Conservation (phyloP, 2,888 invertebrate genomes). For the Pandemis cinnamomeana region DNA sequence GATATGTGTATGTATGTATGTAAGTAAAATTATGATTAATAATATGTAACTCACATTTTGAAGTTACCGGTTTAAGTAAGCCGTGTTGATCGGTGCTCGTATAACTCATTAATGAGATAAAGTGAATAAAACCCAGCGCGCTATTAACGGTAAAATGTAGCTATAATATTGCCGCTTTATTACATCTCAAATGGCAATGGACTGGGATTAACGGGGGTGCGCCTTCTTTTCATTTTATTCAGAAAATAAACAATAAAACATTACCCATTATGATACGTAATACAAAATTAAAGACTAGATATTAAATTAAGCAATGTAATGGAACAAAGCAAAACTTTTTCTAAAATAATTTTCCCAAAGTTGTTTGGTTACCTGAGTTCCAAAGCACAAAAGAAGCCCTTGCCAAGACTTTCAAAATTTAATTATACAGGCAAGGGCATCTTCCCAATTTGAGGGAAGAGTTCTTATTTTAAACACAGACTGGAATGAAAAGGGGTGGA, state of each 20-base stretch:
- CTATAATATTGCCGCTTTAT: slow-evolving; percentile 8
- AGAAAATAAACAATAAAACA: not conserved
- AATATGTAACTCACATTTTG: not conserved
- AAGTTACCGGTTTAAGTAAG: too few relatives aligned
- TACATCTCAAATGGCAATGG: slow-evolving; percentile 10
- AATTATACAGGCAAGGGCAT: slow-evolving; percentile 7
- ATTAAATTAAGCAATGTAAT: not conserved
- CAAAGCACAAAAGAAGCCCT: slow-evolving; percentile 3
- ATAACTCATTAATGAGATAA: not conserved
- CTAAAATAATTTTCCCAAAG: not conserved
- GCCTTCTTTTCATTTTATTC: too few relatives aligned
- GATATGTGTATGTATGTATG: too few relatives aligned
- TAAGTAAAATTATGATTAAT: not conserved
- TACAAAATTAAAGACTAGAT: not conserved
- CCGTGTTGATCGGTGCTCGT: too few relatives aligned
- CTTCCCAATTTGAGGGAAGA: not conserved
- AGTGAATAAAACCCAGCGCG: not conserved
- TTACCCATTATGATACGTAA: not conserved
- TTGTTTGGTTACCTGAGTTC: not conserved
- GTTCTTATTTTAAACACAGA: not conserved
- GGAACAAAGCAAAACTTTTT: not conserved
- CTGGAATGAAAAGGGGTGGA: not conserved
- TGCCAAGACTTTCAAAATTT: slow-evolving; percentile 3
- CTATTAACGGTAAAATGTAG: slow-evolving; percentile 23
- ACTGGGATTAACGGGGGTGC: slow-evolving; percentile 16